phyloP scores from a whole-genome alignment of 2,888 invertebrate genomes.

The Heliconius erato region DNA sequence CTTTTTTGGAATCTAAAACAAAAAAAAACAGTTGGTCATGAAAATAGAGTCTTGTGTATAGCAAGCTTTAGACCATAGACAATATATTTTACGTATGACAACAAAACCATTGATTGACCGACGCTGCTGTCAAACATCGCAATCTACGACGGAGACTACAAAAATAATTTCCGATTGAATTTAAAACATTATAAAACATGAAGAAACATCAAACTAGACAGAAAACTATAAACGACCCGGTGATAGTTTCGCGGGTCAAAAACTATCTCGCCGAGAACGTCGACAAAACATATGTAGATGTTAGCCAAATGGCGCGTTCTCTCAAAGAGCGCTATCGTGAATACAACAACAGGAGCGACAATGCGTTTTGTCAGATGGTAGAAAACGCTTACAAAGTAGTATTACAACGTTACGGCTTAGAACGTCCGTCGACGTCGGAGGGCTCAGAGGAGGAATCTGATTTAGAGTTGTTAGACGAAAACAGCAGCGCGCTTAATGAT shows the following conservation, averaged over 20 bases:
- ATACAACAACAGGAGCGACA: slow-evolving; percentile 92
- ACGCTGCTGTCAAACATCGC: slow-evolving; percentile 66
- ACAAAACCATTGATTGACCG: slow-evolving; percentile 73
- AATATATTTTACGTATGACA: slow-evolving; percentile 60
- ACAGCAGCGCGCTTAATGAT: slow-evolving; percentile 90
- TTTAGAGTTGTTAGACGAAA: slow-evolving; percentile 91
- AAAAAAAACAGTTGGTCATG: neutral
- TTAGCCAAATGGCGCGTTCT: slow-evolving; percentile 93
- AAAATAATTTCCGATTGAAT: slow-evolving; percentile 45
- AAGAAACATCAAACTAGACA: slow-evolving; percentile 83
- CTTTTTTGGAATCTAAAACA: slow-evolving; percentile 65
- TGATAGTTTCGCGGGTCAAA: slow-evolving; percentile 87
- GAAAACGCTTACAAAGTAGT: slow-evolving; percentile 91
- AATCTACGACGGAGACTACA: slow-evolving; percentile 59
- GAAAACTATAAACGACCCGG: slow-evolving; percentile 83
- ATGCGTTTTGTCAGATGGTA: slow-evolving; percentile 92
- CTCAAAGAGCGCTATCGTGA: slow-evolving; percentile 90
- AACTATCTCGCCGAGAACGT: slow-evolving; percentile 93
- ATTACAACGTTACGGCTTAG: slow-evolving; percentile 88
- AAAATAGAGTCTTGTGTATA: slow-evolving; percentile 9
- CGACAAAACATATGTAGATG: slow-evolving; percentile 92
- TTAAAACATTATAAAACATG: slow-evolving; percentile 64
- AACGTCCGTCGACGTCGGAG: slow-evolving; percentile 86
- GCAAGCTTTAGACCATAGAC: slow-evolving; percentile 45
- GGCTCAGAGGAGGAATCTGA: slow-evolving; percentile 87